Evolutionary conservation across 1,140 invertebrate species (phyloP).

Genomic region (Potamilus streckersoni): DNA sequence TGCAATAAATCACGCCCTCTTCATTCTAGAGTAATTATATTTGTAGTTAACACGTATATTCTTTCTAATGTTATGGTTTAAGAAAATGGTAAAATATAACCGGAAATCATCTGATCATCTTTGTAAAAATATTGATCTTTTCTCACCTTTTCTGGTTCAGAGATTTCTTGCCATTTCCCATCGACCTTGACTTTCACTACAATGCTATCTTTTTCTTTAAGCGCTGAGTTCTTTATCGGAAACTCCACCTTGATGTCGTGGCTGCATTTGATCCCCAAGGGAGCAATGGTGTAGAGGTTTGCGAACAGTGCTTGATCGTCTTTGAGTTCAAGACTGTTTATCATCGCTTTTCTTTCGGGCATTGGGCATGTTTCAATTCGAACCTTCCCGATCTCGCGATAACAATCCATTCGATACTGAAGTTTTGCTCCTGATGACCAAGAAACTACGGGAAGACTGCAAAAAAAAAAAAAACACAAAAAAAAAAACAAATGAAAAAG

Average conservation of each 20-base stretch:
- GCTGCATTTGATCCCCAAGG: neutral
- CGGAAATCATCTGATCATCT: too few species aligned
- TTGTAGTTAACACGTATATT: too few species aligned
- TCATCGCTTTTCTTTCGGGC: conserved; percentile 5
- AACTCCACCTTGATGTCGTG: conserved; percentile 14
- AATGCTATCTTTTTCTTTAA: neutral
- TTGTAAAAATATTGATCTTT: too few species aligned
- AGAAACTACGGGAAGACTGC: conserved; percentile 14
- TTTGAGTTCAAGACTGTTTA: conserved; percentile 13
- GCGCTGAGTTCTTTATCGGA: neutral
- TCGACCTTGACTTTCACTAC: conserved; percentile 7
- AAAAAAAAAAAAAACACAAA: too few species aligned
- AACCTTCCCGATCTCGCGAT: conserved; percentile 7
- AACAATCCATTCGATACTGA: conserved; percentile 8
- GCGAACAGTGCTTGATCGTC: conserved; percentile 14
- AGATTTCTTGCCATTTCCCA: conserved; percentile 11
- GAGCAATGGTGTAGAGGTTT: neutral
- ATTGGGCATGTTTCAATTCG: conserved; percentile 18
- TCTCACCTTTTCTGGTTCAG: conserved; percentile 19
- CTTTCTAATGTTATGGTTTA: too few species aligned
- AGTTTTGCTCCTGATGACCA: conserved; percentile 5
- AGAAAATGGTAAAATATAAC: too few species aligned
- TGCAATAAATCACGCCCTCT: too few species aligned
- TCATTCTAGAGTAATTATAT: too few species aligned
- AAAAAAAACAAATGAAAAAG: too few species aligned